phyloP scores from a whole-genome alignment of 2,888 invertebrate species.

The Drosophila peninsularis region DNA sequence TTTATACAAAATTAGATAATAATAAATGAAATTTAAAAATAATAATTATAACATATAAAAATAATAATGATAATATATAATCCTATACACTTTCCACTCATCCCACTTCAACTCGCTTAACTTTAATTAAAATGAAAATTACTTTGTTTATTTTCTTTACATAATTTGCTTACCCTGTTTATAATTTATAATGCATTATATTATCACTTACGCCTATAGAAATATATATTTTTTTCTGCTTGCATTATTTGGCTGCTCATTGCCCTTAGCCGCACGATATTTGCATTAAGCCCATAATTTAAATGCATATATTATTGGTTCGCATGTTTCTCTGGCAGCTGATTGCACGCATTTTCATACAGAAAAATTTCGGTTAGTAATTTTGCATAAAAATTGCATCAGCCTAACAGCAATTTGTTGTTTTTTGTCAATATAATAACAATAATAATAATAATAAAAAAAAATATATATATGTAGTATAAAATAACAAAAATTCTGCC shows the following conservation, averaged over 20 bases:
- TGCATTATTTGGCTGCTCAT: constrained; percentile 52
- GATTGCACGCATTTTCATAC: constrained; percentile 50
- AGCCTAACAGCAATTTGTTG: constrained; percentile 49
- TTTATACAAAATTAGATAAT: too few species aligned
- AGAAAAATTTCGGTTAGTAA: constrained; percentile 62
- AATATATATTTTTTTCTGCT: constrained; percentile 7
- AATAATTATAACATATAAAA: neutral
- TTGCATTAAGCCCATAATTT: constrained; percentile 70
- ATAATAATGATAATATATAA: neutral
- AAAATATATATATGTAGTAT: constrained; percentile 27
- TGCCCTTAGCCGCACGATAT: constrained; percentile 64
- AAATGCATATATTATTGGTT: constrained; percentile 52
- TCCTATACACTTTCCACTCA: neutral
- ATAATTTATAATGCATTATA: neutral
- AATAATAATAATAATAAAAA: constrained; percentile 17
- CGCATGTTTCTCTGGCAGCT: constrained; percentile 36
- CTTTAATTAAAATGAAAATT: neutral
- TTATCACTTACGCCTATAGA: neutral
- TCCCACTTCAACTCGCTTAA: neutral
- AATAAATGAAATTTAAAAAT: too few species aligned
- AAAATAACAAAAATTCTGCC: constrained; percentile 57
- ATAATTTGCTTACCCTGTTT: constrained; percentile 1
- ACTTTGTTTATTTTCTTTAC: neutral
- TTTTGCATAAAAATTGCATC: constrained; percentile 76
- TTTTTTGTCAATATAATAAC: constrained; percentile 8